phyloP scores from a whole-genome alignment of 2,888 invertebrate genomes.

The Nycteola revayana region DNA sequence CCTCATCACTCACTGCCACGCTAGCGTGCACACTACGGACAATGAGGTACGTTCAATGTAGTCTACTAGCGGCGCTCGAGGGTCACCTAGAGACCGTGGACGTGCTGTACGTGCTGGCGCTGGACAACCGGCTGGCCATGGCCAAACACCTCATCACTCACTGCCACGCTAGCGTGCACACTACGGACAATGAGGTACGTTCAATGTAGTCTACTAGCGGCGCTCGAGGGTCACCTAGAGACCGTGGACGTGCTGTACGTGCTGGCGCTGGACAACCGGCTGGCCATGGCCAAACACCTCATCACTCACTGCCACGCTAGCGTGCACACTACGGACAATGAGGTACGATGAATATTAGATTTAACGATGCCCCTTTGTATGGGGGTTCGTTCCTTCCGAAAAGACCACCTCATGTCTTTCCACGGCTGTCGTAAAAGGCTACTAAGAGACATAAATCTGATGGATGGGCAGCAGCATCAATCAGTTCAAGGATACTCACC shows the following conservation, averaged over 20 bases:
- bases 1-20: conserved; percentile 88
- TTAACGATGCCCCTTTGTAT: too few relatives aligned
- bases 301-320: conserved; percentile 89
- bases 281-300: conserved; percentile 91
- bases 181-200: conserved; percentile 93
- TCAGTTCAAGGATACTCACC: too few relatives aligned
- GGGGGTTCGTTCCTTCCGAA: too few relatives aligned
- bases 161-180: conserved; percentile 90
- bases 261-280: conserved; percentile 92
- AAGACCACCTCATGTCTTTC: too few relatives aligned
- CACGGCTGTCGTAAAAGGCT: too few relatives aligned
- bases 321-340: conserved; percentile 93
- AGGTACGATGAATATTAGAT: too few relatives aligned
- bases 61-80: conserved; percentile 91
- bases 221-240: conserved; percentile 92
- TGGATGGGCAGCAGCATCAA: too few relatives aligned
- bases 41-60: conserved; percentile 91
- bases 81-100: conserved; percentile 91
- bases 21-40: conserved; percentile 93
- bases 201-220: too few relatives aligned
- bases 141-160: conserved; percentile 90
- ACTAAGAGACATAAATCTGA: too few relatives aligned
- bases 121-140: conserved; percentile 93
- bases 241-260: conserved; percentile 91
- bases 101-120: conserved; percentile 92